phyloP scores from a whole-genome alignment of 1,140 invertebrate genomes.

The Pogonognathellus flavescens region DNA sequence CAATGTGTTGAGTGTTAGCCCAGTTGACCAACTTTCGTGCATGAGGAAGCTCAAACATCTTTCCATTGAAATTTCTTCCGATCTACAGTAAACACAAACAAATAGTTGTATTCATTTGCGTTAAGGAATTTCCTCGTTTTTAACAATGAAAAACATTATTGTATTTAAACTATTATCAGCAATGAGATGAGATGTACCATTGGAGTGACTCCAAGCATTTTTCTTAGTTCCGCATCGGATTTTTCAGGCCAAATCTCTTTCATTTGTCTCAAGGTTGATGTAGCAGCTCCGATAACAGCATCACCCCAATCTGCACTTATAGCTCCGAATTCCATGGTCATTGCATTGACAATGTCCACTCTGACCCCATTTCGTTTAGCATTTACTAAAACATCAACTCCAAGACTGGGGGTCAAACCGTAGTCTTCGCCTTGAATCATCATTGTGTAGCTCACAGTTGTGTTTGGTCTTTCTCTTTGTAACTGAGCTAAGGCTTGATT shows the following conservation, averaged over 20 bases:
- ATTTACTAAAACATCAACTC: slow-evolving; percentile 64
- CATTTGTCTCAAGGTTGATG: slow-evolving; percentile 66
- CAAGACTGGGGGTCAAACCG: slow-evolving; percentile 66
- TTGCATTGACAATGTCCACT: slow-evolving; percentile 68
- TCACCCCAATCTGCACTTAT: slow-evolving; percentile 65
- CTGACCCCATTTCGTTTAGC: slow-evolving; percentile 64
- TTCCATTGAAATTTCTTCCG: slow-evolving; percentile 67
- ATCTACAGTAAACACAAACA: slow-evolving; percentile 26
- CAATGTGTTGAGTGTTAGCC: slow-evolving; percentile 65
- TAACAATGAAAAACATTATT: too few species aligned
- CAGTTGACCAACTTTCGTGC: slow-evolving; percentile 66
- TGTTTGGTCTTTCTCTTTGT: slow-evolving; percentile 61
- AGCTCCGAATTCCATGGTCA: slow-evolving; percentile 67
- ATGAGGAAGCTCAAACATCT: slow-evolving; percentile 62
- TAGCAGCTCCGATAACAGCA: slow-evolving; percentile 65
- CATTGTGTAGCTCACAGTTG: slow-evolving; percentile 62
- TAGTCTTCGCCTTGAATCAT: slow-evolving; percentile 67
- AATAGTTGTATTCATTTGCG: too few species aligned
- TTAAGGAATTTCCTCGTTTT: too few species aligned
- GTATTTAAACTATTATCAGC: too few species aligned
- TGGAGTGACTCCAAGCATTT: slow-evolving; percentile 67
- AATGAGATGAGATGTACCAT: slow-evolving; percentile 46
- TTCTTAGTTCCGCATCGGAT: slow-evolving; percentile 60
- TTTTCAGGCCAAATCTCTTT: slow-evolving; percentile 67
- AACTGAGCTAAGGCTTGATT: slow-evolving; percentile 64